Evolutionary conservation across 2,888 invertebrate species (phyloP), one percentile per base, ranked within the genome.

Genomic region (Macaria liturata): DNA sequence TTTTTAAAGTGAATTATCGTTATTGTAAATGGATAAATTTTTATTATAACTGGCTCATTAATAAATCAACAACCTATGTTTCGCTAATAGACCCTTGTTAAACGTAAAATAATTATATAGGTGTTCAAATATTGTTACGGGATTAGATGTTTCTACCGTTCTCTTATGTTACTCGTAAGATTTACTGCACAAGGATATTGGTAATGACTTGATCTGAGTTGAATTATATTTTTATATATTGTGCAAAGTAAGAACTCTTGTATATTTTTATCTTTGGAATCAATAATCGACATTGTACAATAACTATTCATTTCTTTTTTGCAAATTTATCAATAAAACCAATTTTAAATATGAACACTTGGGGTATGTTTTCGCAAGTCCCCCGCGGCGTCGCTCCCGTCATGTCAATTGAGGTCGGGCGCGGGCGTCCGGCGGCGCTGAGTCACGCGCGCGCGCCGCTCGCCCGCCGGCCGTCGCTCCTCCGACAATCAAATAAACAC

Each of bases 121-220:
- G 87, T 91, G 89, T 91, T 91, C 89, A 86, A 84, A 85, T 89
- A 89, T 90, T 91, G 89, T 91, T 91, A 89, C 81, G 80, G 84
- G 76, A 88, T 89, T 90, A 90, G 89, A 88, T 86, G 84, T 88
- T 89, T 87, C 86, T 84, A 84, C 83, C 75, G 76, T 76, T 84
- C 76, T 77, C 83, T 90, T 89, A 83, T 83, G 86, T 90, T 88
- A 84, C 75, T 81, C 80, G 70, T 88, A 90, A 88, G 85, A 76
- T 80, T 82, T 80, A 86, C 81, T 89, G 91, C 91, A 91, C 91
- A 91, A 91, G 91, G 91, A 91, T 91, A 91, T 91, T 91, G 91
- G 90, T 89, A 86, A 84, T 75, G 74, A 87, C 83, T 87, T 84
- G 88, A 91, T 91, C 91, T 88, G 89, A 89, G 90, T 91, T 91